phyloP scores from a whole-genome alignment of 2,888 invertebrate genomes.

The Apamea anceps region DNA sequence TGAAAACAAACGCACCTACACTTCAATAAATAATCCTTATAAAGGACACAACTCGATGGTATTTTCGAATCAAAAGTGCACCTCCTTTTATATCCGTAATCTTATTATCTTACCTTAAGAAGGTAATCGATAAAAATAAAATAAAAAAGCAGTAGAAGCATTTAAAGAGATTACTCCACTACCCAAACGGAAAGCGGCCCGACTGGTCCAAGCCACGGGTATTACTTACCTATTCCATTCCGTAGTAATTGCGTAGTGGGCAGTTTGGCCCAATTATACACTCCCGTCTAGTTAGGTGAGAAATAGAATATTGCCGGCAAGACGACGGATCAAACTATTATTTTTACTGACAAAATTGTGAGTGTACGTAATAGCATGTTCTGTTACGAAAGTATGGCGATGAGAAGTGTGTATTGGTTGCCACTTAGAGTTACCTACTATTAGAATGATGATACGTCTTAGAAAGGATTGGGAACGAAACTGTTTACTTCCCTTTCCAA shows the following conservation, averaged over 20 bases:
- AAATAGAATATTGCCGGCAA: constrained; percentile 64
- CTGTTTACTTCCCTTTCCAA: constrained; percentile 4
- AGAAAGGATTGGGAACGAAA: constrained; percentile 1
- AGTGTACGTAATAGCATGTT: constrained; percentile 60
- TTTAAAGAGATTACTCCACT: constrained; percentile 64
- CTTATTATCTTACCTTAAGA: constrained; percentile 48
- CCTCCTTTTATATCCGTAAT: constrained; percentile 67
- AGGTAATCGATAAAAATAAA: constrained; percentile 54
- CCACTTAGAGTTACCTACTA: constrained; percentile 26
- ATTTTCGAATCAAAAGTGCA: constrained; percentile 37
- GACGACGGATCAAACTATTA: constrained; percentile 61
- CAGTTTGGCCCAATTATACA: constrained; percentile 75
- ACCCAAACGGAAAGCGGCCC: constrained; percentile 62
- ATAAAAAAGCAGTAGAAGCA: constrained; percentile 41
- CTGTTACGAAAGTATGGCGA: constrained; percentile 47
- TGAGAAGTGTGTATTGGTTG: constrained; percentile 57
- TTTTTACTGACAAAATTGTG: constrained; percentile 60
- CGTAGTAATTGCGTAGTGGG: constrained; percentile 76
- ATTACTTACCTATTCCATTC: constrained; percentile 74
- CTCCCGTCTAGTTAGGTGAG: constrained; percentile 71
- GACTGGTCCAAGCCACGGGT: constrained; percentile 65
- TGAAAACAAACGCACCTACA: constrained; percentile 19
- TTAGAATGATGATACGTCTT: constrained; percentile 42
- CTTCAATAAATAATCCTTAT: constrained; percentile 17
- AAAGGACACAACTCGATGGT: constrained; percentile 10